Conservation (phyloP, 2,888 invertebrate genomes). For the Synergus itoensis region DNA sequence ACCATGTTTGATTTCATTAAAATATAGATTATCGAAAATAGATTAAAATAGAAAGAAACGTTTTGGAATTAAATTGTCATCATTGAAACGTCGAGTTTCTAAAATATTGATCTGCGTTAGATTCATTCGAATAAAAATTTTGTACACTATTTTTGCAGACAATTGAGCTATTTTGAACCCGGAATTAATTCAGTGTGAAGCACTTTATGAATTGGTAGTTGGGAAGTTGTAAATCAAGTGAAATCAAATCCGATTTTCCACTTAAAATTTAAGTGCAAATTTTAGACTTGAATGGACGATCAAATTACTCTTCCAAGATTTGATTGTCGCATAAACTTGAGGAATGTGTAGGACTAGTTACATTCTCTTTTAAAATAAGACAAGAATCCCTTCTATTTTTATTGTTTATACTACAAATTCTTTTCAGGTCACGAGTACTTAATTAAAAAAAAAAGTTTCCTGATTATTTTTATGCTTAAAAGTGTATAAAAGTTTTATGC, state of each 20-base stretch:
- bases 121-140: no score
- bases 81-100: no score
- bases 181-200: background rate
- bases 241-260: constrained; percentile 1
- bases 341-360: background rate
- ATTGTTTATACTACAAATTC: background rate
- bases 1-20: no score
- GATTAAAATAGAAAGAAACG: no score
- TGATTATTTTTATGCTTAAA: background rate
- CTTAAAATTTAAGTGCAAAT: background rate
- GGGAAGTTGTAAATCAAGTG: background rate
- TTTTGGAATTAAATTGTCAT: no score
- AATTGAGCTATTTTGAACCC: background rate
- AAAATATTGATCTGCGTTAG: no score
- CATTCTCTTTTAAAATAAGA: background rate
- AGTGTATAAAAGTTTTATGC: no score
- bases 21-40: no score
- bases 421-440: background rate
- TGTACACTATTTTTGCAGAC: no score
- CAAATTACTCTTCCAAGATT: background rate
- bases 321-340: background rate
- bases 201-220: background rate
- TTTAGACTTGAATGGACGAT: background rate
- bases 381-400: background rate
- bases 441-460: background rate